Evolutionary conservation across 2,888 invertebrate genomes (phyloP), one percentile per base, ranked within the genome.

Genomic region (Desoria tigrina): DNA sequence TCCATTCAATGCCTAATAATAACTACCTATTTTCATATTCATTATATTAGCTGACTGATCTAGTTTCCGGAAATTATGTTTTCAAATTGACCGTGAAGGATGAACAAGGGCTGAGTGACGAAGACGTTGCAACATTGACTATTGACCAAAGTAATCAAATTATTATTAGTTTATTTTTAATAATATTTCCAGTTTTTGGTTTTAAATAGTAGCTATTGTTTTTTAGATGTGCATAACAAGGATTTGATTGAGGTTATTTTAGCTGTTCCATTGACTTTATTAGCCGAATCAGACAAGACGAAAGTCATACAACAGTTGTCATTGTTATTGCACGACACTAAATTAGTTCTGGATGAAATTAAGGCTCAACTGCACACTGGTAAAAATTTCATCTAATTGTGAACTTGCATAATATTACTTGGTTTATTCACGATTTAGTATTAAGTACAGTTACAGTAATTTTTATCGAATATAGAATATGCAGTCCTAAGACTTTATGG

Each of bases 71-170:
- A 0, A 86, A 89, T 72, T 96, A 95, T 79, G 86, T 92, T 1
- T 95, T 94, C 78, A 89, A 88, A 77, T 82, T 96, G 64, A 90
- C 89, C n/a, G 94, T 96, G 1, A 88, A 85, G 45, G 96, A 96
- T 80, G 91, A 90, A 74, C 94, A 95, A 79, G 95, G 95, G 0
- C 83, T 91, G 61, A 87, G 87, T 0, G 87, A 86, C 74, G 87
- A 88, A 18, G 94, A 95, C 79, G 88, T 89, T 0, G 92, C 92
- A 24, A 90, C 90, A 61, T 85, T 96, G 76, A 86, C 89, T 76
- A 90, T 96, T 0, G 90, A 91, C 78, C 81, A 83, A 77, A 84
- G 85, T 84, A 78, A 73, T 61, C 42, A 32, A 9, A 2, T 11
- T 9, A 32, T 18, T 9, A 16, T 51, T n/a, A n/a, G 18, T n/a